Percentiles rank a stretch among this genome's conserved stretches.
Evolutionary conservation across 2,113 vertebrate species (phyloP).

Genomic region (Pelvicachromis taeniatus): DNA sequence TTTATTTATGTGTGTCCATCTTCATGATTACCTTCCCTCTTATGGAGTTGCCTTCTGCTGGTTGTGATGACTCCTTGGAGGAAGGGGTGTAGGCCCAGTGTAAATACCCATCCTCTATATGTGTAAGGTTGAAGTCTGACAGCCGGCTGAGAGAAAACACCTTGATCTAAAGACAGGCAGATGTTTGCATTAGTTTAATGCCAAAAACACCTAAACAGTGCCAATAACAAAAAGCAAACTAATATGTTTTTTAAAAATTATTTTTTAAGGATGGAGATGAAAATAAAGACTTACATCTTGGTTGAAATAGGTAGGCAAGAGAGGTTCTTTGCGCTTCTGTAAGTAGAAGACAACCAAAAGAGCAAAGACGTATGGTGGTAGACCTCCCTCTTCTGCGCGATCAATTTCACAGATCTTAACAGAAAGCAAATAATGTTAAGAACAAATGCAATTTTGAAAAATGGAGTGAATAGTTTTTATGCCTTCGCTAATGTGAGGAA

Average conservation of each 20-base stretch:
- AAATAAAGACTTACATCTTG: conserved; percentile 73
- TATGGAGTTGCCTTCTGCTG: conserved; percentile 50
- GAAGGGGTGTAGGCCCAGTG: conserved; percentile 75
- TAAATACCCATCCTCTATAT: conserved; percentile 70
- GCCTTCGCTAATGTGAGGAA: background rate
- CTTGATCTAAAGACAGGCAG: conserved; percentile 69
- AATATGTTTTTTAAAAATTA: background rate
- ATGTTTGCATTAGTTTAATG: background rate
- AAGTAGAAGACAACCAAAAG: conserved; percentile 92
- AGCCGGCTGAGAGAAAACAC: conserved; percentile 79
- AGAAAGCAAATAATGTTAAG: background rate
- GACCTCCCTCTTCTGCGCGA: conserved; percentile 85
- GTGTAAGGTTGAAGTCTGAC: conserved; percentile 75
- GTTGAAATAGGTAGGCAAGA: conserved; percentile 87
- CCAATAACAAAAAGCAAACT: background rate
- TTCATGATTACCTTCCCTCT: conserved; percentile 74
- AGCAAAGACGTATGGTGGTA: conserved; percentile 84
- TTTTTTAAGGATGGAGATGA: background rate
- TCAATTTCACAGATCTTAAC: conserved; percentile 85
- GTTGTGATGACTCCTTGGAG: conserved; percentile 48
- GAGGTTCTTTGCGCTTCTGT: conserved; percentile 84
- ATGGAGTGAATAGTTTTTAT: background rate
- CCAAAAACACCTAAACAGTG: background rate
- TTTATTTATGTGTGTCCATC: background rate
- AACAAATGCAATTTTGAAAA: background rate